phyloP scores from a whole-genome alignment of 2,888 invertebrate genomes.

The Xestia sexstrigata region DNA sequence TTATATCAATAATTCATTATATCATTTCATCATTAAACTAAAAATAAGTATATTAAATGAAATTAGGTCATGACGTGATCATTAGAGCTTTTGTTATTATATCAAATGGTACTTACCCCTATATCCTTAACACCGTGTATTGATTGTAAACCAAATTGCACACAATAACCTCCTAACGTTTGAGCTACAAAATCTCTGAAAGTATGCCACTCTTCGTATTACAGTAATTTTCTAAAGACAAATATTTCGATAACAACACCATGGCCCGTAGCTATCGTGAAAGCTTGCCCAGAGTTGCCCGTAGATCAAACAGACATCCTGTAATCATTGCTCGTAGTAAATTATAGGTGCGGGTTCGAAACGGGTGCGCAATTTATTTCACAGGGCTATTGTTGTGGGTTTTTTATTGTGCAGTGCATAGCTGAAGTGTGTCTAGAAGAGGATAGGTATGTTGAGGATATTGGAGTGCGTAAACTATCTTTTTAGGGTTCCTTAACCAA shows the following conservation, averaged over 20 bases:
- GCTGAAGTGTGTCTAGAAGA: not conserved
- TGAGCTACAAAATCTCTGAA: not conserved
- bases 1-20: no score
- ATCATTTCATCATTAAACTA: no score
- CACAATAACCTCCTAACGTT: not conserved
- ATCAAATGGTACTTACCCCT: no score
- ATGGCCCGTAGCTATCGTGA: conserved; percentile 40
- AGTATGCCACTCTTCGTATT: conserved; percentile 1
- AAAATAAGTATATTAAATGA: no score
- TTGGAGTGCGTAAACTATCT: not conserved
- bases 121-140: no score
- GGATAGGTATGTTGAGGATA: not conserved
- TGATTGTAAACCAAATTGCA: not conserved
- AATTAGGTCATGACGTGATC: no score
- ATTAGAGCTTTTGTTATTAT: no score
- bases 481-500: no score
- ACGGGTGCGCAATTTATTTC: conserved; percentile 51
- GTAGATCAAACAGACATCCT: conserved; percentile 69
- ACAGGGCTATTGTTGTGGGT: conserved; percentile 28
- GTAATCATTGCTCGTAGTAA: conserved; percentile 66
- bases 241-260: conserved; percentile 33
- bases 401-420: conserved; percentile 9
- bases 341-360: conserved; percentile 53
- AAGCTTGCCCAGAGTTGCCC: conserved; percentile 32
- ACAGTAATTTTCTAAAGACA: conserved; percentile 44